Conservation (phyloP, 2,797 vertebrate species). For the Podargus strigoides region DNA sequence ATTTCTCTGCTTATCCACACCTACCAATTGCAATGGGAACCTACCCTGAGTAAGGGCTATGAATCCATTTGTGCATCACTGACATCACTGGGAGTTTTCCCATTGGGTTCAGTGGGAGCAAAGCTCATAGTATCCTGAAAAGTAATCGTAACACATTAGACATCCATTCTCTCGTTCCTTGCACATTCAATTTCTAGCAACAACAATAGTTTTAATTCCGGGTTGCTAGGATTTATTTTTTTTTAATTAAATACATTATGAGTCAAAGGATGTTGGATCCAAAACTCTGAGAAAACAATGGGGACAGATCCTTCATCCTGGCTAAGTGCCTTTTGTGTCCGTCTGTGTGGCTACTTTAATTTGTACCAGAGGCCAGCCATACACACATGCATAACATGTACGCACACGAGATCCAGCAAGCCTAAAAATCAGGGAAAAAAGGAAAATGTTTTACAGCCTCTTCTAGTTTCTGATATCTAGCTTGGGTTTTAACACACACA, state of each 20-base stretch:
- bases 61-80: background rate
- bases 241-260: conserved; percentile 25
- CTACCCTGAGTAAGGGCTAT: background rate
- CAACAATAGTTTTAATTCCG: conserved; percentile 25
- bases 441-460: background rate
- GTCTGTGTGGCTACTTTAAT: conserved; percentile 60
- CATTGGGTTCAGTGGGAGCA: background rate
- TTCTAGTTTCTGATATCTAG: background rate
- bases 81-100: conserved; percentile 39
- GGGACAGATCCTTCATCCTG: conserved; percentile 35
- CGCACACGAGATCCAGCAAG: background rate
- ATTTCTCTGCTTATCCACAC: conserved; percentile 35
- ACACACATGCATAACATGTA: background rate
- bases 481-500: background rate
- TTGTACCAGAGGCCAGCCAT: conserved; percentile 38
- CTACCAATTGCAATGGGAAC: background rate
- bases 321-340: conserved; percentile 37
- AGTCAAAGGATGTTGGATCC: conserved; percentile 49
- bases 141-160: background rate
- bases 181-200: background rate
- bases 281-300: conserved; percentile 27
- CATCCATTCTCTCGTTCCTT: background rate
- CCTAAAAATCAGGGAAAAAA: background rate
- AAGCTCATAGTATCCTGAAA: conserved; percentile 34
- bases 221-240: background rate